Evolutionary conservation across 2,797 vertebrate genomes (phyloP).

Genomic region (Spinus pinus): DNA sequence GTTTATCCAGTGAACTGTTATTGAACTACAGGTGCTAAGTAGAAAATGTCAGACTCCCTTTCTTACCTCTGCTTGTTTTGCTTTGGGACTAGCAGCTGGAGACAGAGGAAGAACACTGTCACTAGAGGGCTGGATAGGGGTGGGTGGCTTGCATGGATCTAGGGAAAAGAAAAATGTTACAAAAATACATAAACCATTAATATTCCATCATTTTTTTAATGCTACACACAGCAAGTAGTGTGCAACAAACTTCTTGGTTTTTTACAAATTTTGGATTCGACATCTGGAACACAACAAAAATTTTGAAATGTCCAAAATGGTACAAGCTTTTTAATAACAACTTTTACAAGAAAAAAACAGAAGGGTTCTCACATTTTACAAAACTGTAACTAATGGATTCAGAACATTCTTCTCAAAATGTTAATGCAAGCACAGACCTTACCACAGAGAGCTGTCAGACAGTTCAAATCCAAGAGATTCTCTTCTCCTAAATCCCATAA

Average conservation of each 20-base stretch:
- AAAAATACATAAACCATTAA: not conserved
- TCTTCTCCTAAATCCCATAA: not conserved
- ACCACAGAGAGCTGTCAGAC: not conserved
- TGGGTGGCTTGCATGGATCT: constrained; percentile 58
- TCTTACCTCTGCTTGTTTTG: constrained; percentile 66
- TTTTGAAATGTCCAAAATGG: not conserved
- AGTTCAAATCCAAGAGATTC: not conserved
- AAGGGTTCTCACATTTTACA: not conserved
- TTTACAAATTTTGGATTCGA: not conserved
- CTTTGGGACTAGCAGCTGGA: constrained; percentile 46
- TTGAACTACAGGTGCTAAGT: not conserved
- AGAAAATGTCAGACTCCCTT: not conserved
- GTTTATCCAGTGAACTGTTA: not conserved
- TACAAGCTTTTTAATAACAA: not conserved
- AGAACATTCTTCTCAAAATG: not conserved
- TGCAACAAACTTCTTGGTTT: not conserved
- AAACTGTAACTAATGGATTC: not conserved
- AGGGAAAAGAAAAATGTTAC: not conserved
- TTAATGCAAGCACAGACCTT: not conserved
- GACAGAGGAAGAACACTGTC: constrained; percentile 34
- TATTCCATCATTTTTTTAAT: not conserved
- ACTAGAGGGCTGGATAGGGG: not conserved
- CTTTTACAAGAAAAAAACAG: not conserved
- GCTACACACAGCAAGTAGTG: not conserved
- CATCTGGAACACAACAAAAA: not conserved